A percentile compares a stretch with the other conserved stretches of the same genome.
phyloP scores from a whole-genome alignment of 1,140 invertebrate species.

The Rhopalosiphum padi region DNA sequence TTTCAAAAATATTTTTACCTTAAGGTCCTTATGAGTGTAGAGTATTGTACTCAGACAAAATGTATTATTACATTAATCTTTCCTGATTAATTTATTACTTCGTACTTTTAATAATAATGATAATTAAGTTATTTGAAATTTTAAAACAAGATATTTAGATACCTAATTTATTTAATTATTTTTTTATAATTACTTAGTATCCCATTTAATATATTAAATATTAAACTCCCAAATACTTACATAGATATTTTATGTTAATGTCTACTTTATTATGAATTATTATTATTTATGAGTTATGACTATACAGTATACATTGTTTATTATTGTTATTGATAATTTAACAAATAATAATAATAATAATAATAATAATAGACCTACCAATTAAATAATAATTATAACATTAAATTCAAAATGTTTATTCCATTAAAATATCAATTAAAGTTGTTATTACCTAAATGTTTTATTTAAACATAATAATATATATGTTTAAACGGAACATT shows the following conservation, averaged over 20 bases:
- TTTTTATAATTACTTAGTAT: too few species aligned
- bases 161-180: background rate
- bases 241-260: background rate
- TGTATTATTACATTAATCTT: background rate
- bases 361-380: background rate
- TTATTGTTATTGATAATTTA: background rate
- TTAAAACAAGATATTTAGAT: background rate
- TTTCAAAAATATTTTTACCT: background rate
- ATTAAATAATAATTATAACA: background rate
- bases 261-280: background rate
- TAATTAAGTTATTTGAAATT: background rate
- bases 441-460: background rate
- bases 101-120: too few species aligned
- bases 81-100: too few species aligned
- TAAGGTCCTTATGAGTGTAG: background rate
- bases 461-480: background rate
- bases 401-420: background rate
- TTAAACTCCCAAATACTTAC: background rate
- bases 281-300: background rate
- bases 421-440: background rate
- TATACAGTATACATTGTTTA: background rate
- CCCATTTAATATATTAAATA: background rate
- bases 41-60: background rate
- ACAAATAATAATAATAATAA: background rate
- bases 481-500: background rate